Base-by-base conservation (phyloP, 2,888 invertebrate genomes). In the Ochropleura leucogaster region DNA sequence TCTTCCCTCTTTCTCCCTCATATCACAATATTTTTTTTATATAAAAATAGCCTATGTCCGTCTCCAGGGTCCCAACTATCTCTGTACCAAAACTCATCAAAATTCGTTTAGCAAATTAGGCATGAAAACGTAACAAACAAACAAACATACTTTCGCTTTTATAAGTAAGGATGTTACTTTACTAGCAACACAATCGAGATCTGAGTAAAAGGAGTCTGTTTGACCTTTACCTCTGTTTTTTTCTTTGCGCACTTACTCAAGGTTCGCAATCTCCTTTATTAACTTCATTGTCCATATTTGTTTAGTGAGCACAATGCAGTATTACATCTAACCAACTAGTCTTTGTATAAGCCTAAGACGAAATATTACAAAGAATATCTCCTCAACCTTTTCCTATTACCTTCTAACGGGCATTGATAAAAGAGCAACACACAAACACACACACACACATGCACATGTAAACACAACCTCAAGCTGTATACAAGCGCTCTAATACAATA, bases 401-500 rank as follows among this genome's bases (percentile, higher is more conserved):
- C 2, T 42, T 46, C 46, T 53, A 51, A 72, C 68, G 46, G 42
- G 12, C 2, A 78, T 57, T 46, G 55, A 69, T 70, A 20, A 69
- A 77, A 76, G 78, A 76, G 30, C 55, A 49, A 63, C 53, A n/a
- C 47, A 72, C 20, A 9, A 14, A 53, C 3, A 51, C 20, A 10
- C 40, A 42, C n/a, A 16, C 9, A n/a, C 14, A 62, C 16, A 40
- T 16, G 4, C 12, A 30, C 44, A 55, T 16, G 47, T 49, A 53
- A 53, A 30, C n/a, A 57, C 20, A 47, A n/a, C 12, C 4, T 59
- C 18, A 62, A 12, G 12, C 40, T 6, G 12, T 63, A 42, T 20
- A 51, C 59, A 70, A 68, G 49, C 68, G 10, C 40, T 57, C 2
- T 81, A 82, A 77, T 78, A 73, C 64, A 78, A 78, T 82, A 68